Evolutionary conservation across 2,888 invertebrate species (phyloP), one percentile per base, ranked within the genome.

Genomic region (Erebia aethiops): DNA sequence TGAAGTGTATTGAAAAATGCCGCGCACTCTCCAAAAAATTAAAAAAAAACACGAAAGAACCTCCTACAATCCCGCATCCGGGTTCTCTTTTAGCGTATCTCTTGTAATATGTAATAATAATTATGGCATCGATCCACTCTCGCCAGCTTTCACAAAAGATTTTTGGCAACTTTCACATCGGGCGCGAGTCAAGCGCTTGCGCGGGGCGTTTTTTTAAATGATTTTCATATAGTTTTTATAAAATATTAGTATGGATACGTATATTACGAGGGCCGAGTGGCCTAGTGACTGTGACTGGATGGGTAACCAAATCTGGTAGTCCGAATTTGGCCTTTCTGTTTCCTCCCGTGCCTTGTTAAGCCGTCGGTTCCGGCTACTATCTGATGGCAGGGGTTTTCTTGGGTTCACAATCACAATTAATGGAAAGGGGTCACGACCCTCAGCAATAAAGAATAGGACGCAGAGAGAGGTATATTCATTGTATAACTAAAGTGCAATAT

Each of bases 61-160:
- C 35, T 46, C 58, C 56, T 26, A 21, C 11, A 57, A 11, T 3
- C 16, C 16, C 71, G 86, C 88, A 91, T 91, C 92, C 92, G 92
- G 88, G 82, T 90, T 83, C 79, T 87, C 86, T 87, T 90, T 92
- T 92, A 92, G 89, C 91, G 87, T 91, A 91, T 90, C 89, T 89
- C 87, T 80, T 89, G 88, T 91, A 90, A 91, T 91, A 87, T 88
- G 82, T 91, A 91, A 91, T 92, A 93, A 92, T 93, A 92, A 92
- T 93, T 91, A 91, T 87, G 85, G 88, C 89, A 90, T 91, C 91
- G 92, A 93, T 92, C 92, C 89, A 77, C 90, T 89, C 90, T 90
- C 89, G 84, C 84, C 81, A 78, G 85, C 92, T 93, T 93, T 93
- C 92, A 85, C 90, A 81, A 81, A 84, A 90, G 88, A 92, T 91